Conservation (phyloP, 2,113 vertebrate species). For the Sclerurus mexicanus region DNA sequence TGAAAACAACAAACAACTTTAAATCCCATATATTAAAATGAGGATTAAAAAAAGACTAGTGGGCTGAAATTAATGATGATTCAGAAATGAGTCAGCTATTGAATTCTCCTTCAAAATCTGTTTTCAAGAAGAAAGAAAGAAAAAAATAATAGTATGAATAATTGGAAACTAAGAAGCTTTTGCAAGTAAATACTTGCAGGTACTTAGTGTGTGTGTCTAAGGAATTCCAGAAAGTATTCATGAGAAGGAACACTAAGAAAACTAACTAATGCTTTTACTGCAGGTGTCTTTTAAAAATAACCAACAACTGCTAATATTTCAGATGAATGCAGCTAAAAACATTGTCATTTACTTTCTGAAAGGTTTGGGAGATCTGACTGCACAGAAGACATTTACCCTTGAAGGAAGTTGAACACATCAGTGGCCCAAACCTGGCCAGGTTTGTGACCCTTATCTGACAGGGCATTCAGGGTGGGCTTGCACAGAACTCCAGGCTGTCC, state of each 20-base stretch:
- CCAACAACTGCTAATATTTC: neutral
- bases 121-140: slow-evolving; percentile 53
- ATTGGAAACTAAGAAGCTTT: slow-evolving; percentile 62
- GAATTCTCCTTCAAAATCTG: slow-evolving; percentile 66
- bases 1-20: slow-evolving; percentile 34
- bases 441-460: neutral
- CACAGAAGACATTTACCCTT: neutral
- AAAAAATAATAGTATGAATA: slow-evolving; percentile 53
- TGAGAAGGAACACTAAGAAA: neutral
- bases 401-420: neutral
- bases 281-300: neutral
- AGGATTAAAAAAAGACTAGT: slow-evolving; percentile 48
- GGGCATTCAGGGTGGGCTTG: neutral
- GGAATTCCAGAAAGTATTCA: neutral
- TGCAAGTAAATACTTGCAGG: slow-evolving; percentile 52
- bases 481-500: neutral
- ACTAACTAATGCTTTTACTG: neutral
- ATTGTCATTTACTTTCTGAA: neutral
- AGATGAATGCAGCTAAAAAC: neutral
- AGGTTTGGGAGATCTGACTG: neutral
- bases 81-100: slow-evolving; percentile 75
- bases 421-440: neutral
- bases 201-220: neutral
- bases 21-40: neutral
- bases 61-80: slow-evolving; percentile 73